Evolutionary conservation across 2,113 vertebrate species (phyloP).

Genomic region (Muntiacus reevesi): DNA sequence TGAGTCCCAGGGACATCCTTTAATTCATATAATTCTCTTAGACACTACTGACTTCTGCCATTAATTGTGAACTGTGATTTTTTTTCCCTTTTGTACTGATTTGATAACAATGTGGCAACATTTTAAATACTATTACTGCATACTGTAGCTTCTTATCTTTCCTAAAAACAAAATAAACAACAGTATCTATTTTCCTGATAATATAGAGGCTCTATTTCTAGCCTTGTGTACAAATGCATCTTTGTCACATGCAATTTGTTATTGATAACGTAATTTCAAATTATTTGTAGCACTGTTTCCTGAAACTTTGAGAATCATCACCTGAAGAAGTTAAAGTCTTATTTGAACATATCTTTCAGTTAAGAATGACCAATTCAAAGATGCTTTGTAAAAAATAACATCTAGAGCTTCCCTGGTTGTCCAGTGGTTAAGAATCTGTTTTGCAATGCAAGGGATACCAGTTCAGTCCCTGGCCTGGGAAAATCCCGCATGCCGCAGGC

Average conservation of each 20-base stretch:
- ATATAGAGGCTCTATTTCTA: not conserved
- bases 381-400: not conserved
- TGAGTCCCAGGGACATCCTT: not conserved
- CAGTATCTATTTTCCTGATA: not conserved
- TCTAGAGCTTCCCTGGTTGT: not conserved
- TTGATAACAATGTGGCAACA: not conserved
- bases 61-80: not conserved
- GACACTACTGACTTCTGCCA: not conserved
- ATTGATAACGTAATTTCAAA: not conserved
- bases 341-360: not conserved
- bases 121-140: not conserved
- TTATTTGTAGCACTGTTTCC: not conserved
- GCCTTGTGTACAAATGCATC: not conserved
- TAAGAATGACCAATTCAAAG: constrained; percentile 3
- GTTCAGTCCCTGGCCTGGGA: not conserved
- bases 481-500: not conserved
- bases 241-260: not conserved
- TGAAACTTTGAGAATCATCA: not conserved
- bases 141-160: not conserved
- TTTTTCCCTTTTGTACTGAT: not conserved
- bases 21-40: not conserved
- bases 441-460: not conserved
- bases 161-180: not conserved
- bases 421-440: not conserved
- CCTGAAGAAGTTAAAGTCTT: not conserved